Percentiles rank a stretch among this genome's conserved stretches.
Evolutionary conservation across 2,888 invertebrate genomes (phyloP).

Genomic region (Cosmopolites sordidus): DNA sequence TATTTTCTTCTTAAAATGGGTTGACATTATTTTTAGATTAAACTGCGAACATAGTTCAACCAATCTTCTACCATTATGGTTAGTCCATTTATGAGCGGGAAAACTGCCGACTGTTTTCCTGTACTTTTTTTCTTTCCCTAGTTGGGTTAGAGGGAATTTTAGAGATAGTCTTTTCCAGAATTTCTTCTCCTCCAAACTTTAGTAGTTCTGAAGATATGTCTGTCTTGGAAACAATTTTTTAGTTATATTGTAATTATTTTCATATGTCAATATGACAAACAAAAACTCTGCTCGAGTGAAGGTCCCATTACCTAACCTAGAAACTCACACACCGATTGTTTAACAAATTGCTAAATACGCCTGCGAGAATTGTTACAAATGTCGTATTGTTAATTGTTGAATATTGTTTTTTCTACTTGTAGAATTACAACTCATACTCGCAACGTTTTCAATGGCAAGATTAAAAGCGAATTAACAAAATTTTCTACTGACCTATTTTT

Average conservation of each 20-base stretch:
- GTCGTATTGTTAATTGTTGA: not conserved
- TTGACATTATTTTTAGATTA: no score
- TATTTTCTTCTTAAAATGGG: no score
- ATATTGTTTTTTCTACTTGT: not conserved
- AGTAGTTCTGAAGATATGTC: no score
- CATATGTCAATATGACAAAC: not conserved
- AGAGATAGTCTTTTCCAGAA: no score
- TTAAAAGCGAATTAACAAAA: not conserved
- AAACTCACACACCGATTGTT: not conserved
- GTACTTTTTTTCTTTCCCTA: no score
- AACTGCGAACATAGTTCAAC: no score
- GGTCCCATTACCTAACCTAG: slow-evolving; percentile 4
- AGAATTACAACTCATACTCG: not conserved
- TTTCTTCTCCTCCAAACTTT: no score
- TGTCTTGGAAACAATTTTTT: no score
- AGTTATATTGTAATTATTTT: not conserved
- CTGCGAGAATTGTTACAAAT: not conserved
- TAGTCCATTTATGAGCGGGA: no score
- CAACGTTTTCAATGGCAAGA: not conserved
- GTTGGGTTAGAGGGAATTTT: no score
- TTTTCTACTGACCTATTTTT: not conserved
- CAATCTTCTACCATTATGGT: no score
- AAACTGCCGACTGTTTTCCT: no score
- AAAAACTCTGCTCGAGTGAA: slow-evolving; percentile 8
- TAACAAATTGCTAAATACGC: not conserved